Base-by-base conservation (phyloP, 2,888 invertebrate species). In the Galeopsomyia nigrocyanea region DNA sequence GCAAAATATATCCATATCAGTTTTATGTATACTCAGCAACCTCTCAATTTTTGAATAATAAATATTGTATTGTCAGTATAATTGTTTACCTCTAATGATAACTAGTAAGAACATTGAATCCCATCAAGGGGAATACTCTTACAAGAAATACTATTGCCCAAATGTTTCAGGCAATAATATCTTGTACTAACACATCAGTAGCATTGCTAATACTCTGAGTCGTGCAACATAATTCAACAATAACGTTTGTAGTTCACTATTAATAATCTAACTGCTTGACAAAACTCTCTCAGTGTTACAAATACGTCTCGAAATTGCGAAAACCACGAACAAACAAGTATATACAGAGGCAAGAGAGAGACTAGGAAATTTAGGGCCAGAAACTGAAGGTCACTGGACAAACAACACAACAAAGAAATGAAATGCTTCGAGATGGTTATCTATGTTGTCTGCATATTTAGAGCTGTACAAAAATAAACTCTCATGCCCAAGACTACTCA, bases 31-130 rank as follows among this genome's bases (percentile, higher is more conserved):
- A 39, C 39, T 39, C 7, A 5, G 5, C 39, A 39, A 39, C 13
- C 39, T 39, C 7, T 9, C 10, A 39, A 39, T 39, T 39, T n/a
- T 39, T 49, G 26, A 19, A 16, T 1, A 22, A 51, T 46, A 55
- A 55, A 68, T 62, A 61, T n/a, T 64, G 16, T 14, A 55, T 26
- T 26, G 26, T 26, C 2, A 51, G 17, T 69, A 46, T 5, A 13
- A 16, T 47, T 58, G n/a, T 51, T 66, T 75, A 75, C 75, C 75
- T 75, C 17, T 50, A 14, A 50, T 14, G 57, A 58, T 57, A 13
- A 75, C 39, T 66, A 72, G 46, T 49, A 75, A 65, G 58, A 72
- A 60, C 71, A 72, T 75, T 63, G 69, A 69, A 69, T 67, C 62
- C 72, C 69, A 67, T 60, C 10, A 39, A 63, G 58, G 50, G 51